phyloP scores from a whole-genome alignment of 2,888 invertebrate species.

The Hirtodrosophila confusa region DNA sequence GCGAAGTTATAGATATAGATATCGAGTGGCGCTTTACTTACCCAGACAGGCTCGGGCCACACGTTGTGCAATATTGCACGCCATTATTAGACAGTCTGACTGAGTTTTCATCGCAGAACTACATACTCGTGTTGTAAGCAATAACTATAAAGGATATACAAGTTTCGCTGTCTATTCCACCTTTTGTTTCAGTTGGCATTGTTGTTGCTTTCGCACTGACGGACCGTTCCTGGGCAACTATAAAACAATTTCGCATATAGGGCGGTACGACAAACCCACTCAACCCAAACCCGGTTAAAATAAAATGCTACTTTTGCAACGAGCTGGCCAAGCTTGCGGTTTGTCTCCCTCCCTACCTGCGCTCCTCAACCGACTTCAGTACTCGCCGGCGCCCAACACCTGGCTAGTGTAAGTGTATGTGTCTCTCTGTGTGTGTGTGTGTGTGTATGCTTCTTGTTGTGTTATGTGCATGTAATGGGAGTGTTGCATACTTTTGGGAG shows the following conservation, averaged over 20 bases:
- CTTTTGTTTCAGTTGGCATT: constrained; percentile 2
- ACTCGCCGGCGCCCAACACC: constrained; percentile 59
- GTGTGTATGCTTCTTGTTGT: constrained; percentile 12
- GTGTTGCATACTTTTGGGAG: constrained; percentile 70
- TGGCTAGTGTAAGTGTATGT: constrained; percentile 38
- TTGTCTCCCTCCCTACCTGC: constrained; percentile 16
- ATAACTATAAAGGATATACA: constrained; percentile 18
- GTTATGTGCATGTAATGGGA: constrained; percentile 33
- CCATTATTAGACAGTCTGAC: no score
- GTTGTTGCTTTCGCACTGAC: constrained; percentile 38
- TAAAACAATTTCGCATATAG: constrained; percentile 74
- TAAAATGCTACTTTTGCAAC: constrained; percentile 59
- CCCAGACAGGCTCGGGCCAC: no score
- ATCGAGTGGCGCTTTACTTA: no score
- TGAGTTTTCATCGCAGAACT: no score
- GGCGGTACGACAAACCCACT: constrained; percentile 25
- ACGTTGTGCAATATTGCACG: no score
- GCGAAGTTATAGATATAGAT: no score
- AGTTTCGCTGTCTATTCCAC: background rate
- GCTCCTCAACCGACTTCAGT: constrained; percentile 18
- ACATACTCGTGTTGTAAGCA: no score
- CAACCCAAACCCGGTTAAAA: constrained; percentile 21
- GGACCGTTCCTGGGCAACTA: constrained; percentile 61
- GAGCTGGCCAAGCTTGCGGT: constrained; percentile 60
- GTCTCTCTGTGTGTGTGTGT: constrained; percentile 17